These are phyloP conservation scores for Hypothenemus hampei DNA, from an alignment of 1,140 invertebrate species.

Conservation along the genomic window DNA sequence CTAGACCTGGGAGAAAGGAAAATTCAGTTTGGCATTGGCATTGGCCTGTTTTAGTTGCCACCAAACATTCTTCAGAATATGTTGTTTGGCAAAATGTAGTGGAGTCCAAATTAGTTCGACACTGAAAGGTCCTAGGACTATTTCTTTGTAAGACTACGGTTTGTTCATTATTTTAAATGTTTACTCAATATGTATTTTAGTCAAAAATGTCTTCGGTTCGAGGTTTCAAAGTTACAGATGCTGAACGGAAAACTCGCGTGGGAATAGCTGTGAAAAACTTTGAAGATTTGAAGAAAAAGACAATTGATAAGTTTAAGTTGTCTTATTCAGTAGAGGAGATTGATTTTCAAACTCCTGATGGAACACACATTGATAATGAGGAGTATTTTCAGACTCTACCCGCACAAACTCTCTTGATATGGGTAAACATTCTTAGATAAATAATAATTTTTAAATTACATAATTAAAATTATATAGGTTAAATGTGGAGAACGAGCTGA, in stretches of 20 bases:
- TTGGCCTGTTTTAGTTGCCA: slow-evolving; percentile 25
- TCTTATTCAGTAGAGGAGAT: slow-evolving; percentile 33
- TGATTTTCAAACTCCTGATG: slow-evolving; percentile 52
- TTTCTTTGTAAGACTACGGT: no score
- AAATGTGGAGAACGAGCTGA: slow-evolving; percentile 48
- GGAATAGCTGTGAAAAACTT: slow-evolving; percentile 44
- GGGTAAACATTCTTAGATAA: slow-evolving; percentile 39
- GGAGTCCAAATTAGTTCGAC: no score
- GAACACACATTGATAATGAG: slow-evolving; percentile 66
- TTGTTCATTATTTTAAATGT: no score
- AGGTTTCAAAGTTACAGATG: slow-evolving; percentile 45
- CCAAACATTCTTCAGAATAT: not conserved
- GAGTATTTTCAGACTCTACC: slow-evolving; percentile 68
- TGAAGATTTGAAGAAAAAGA: slow-evolving; percentile 43
- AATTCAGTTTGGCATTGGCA: slow-evolving; percentile 36
- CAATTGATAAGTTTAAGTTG: slow-evolving; percentile 43
- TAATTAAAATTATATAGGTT: slow-evolving; percentile 48
- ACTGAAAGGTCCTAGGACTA: no score
- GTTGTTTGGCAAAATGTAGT: no score
- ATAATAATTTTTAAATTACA: not conserved
- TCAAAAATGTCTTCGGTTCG: not conserved
- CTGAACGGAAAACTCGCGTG: slow-evolving; percentile 41
- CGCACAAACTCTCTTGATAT: slow-evolving; percentile 65
- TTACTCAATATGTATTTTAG: not conserved
- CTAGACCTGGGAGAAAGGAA: slow-evolving; percentile 31